phyloP scores from a whole-genome alignment of 2,113 vertebrate genomes.

The Erpornis zantholeuca region DNA sequence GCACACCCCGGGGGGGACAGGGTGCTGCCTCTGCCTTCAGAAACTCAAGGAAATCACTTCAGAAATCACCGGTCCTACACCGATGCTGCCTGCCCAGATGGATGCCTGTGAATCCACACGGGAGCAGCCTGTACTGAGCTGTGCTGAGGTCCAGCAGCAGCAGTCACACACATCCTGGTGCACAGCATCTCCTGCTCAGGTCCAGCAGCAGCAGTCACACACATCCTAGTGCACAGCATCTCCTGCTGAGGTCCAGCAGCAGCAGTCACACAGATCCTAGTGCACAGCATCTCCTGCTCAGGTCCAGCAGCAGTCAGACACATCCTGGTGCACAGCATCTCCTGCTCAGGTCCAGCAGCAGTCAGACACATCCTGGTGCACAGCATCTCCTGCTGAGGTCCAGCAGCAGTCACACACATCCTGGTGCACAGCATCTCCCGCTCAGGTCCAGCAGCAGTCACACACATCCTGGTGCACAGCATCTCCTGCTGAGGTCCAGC shows the following conservation, averaged over 20 bases:
- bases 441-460: not conserved
- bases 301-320: not conserved
- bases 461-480: not conserved
- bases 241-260: not conserved
- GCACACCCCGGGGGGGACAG: accelerated
- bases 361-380: too few relatives aligned
- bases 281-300: not conserved
- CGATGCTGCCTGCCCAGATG: accelerated
- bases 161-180: not conserved
- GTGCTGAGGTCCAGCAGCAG: not conserved
- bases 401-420: not conserved
- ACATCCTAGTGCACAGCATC: not conserved
- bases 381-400: accelerated
- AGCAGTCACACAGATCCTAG: not conserved
- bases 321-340: not conserved
- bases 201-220: not conserved
- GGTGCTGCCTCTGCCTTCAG: not conserved
- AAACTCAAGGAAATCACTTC: not conserved
- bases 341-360: not conserved
- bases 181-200: accelerated
- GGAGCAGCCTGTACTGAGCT: not conserved
- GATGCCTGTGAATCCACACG: accelerated
- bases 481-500: accelerated
- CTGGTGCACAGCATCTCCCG: not conserved
- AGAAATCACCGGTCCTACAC: accelerated